phyloP scores from a whole-genome alignment of 2,797 vertebrate species.

The Sebastes taczanowskii region DNA sequence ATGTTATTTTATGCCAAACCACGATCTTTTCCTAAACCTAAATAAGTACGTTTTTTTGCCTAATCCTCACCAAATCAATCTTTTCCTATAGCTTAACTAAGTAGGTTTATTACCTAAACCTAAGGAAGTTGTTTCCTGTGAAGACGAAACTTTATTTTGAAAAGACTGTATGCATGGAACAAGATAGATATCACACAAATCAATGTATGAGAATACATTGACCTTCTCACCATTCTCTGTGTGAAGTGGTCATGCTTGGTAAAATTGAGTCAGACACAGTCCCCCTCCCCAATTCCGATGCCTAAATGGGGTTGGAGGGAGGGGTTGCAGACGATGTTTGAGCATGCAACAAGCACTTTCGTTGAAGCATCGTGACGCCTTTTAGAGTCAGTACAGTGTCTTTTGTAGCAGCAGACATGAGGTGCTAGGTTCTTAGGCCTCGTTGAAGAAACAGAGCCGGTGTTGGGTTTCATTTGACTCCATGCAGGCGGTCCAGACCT shows the following conservation, averaged over 20 bases:
- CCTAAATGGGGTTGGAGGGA: background rate
- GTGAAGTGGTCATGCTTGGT: background rate
- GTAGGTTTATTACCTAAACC: no score
- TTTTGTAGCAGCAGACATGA: slow-evolving; percentile 19
- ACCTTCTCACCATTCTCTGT: background rate
- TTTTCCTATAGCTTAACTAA: no score
- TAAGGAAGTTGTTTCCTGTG: no score
- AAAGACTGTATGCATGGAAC: no score
- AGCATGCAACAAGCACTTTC: background rate
- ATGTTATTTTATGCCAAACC: no score
- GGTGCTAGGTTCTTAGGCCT: slow-evolving; percentile 26
- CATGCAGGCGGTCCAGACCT: slow-evolving; percentile 60
- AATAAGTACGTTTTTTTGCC: no score
- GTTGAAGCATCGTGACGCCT: slow-evolving; percentile 20
- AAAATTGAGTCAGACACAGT: background rate
- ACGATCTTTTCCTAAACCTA: no score
- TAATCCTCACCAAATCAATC: no score
- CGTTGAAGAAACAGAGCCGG: slow-evolving; percentile 38
- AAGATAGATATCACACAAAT: no score
- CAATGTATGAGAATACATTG: no score
- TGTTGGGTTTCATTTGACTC: slow-evolving; percentile 70
- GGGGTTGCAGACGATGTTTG: background rate
- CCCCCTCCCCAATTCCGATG: background rate
- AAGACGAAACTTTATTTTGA: no score
- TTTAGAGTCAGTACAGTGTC: slow-evolving; percentile 4